Evolutionary conservation across 1,140 invertebrate genomes (phyloP).

Genomic region (Teleopsis dalmanni): DNA sequence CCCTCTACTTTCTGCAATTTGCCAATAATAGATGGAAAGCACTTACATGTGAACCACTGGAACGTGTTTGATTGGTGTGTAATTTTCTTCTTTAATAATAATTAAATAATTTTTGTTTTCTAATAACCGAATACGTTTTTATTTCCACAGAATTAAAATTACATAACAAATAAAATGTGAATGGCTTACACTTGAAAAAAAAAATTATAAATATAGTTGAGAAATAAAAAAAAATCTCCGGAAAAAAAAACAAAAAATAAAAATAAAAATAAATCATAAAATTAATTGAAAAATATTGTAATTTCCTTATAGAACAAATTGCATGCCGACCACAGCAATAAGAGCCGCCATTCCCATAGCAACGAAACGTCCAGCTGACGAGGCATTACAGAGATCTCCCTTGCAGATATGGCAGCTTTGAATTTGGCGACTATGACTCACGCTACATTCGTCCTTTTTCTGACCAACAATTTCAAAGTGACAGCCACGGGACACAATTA

Average conservation of each 20-base stretch:
- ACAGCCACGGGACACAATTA: slow-evolving; percentile 36
- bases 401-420: slow-evolving; percentile 48
- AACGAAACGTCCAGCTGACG: slow-evolving; percentile 41
- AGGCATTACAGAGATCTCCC: slow-evolving; percentile 49
- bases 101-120: no score
- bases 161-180: no score
- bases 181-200: no score
- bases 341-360: slow-evolving; percentile 45
- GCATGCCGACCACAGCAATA: slow-evolving; percentile 24
- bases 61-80: no score
- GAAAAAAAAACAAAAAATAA: background rate
- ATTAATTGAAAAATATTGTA: background rate
- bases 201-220: no score
- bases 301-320: slow-evolving; percentile 23
- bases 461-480: slow-evolving; percentile 36
- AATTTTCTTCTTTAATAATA: no score
- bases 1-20: no score
- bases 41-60: no score
- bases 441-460: slow-evolving; percentile 31
- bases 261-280: background rate
- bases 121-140: no score
- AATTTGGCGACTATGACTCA: slow-evolving; percentile 33
- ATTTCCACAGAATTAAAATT: no score
- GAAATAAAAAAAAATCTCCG: no score
- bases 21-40: no score